A percentile compares a stretch with the other conserved stretches of the same genome.
Conservation (phyloP, 1,140 invertebrate genomes). For the Ceratosolen fusciceps region DNA sequence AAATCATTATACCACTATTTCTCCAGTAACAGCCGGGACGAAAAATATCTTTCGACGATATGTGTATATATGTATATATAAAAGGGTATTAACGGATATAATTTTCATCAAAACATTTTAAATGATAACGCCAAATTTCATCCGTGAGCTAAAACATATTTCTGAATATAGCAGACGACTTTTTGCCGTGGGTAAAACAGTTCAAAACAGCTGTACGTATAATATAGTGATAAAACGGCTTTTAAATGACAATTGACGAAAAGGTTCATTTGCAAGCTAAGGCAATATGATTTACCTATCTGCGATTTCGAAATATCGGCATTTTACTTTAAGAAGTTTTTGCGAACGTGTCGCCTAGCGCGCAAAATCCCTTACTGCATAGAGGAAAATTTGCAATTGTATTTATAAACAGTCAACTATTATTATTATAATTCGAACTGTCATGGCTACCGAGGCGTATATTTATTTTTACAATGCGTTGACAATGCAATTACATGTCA, state of each 20-base stretch:
- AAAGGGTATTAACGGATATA: neutral
- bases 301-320: no score
- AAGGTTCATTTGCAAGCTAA: no score
- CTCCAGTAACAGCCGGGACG: neutral
- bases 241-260: no score
- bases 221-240: neutral
- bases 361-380: neutral
- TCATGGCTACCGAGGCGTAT: neutral
- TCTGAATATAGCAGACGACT: slow-evolving; percentile 29
- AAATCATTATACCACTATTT: slow-evolving; percentile 31
- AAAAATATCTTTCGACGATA: neutral
- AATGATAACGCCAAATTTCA: slow-evolving; percentile 17
- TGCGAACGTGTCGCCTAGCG: no score
- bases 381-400: neutral
- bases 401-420: neutral
- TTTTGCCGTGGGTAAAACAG: slow-evolving; percentile 11
- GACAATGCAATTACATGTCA: neutral
- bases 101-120: slow-evolving; percentile 31
- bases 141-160: neutral
- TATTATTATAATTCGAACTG: neutral
- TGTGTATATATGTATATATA: neutral
- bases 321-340: no score
- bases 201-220: neutral
- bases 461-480: neutral
- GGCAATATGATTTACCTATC: no score